Conservation (phyloP, 2,797 vertebrate species). For the Phyllotis vaccarum region DNA sequence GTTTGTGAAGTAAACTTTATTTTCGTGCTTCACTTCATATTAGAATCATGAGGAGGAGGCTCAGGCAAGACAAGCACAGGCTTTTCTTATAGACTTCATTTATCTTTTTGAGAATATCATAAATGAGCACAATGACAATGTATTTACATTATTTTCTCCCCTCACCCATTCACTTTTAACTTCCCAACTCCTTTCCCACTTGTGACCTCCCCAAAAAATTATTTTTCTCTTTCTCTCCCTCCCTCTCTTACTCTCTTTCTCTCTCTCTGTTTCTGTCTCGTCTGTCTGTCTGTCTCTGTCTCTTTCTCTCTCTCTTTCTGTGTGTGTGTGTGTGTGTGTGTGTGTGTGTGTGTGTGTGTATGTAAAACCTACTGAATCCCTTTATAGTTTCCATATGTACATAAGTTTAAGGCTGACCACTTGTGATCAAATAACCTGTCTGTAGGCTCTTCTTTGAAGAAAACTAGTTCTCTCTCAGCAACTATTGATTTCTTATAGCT, state of each 20-base stretch:
- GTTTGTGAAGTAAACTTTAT: neutral
- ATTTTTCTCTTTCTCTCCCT: neutral
- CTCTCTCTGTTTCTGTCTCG: no score
- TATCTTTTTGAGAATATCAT: neutral
- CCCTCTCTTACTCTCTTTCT: no score
- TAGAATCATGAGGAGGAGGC: neutral
- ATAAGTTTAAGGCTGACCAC: neutral
- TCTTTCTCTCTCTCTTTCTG: neutral
- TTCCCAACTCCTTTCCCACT: neutral
- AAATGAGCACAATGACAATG: no score
- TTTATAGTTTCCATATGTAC: no score
- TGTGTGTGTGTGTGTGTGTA: neutral
- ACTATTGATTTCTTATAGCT: no score
- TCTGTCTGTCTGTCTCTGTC: neutral
- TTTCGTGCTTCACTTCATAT: neutral
- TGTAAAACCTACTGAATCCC: neutral
- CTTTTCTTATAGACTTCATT: neutral
- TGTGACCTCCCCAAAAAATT: neutral
- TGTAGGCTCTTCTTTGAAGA: neutral
- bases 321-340: neutral
- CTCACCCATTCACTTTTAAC: neutral
- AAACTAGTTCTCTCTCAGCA: no score
- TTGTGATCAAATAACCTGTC: neutral
- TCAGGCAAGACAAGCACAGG: neutral
- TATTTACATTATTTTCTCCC: neutral